Base-by-base conservation (phyloP, 2,888 invertebrate species). In the Diploptera punctata region DNA sequence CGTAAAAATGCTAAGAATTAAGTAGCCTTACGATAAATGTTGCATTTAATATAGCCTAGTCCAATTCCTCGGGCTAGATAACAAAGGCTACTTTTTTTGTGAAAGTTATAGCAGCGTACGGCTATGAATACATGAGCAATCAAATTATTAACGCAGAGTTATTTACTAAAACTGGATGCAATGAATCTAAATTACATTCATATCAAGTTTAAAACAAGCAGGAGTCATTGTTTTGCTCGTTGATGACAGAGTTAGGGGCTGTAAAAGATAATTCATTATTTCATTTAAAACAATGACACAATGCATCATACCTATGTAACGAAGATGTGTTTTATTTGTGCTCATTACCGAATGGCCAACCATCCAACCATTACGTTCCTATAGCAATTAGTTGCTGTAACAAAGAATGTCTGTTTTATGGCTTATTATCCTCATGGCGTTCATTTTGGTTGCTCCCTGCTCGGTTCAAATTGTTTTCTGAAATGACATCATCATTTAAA, bases 381-480 rank as follows among this genome's bases (percentile, higher is more conserved):
- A 29, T 57, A 10, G 13, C 57, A 29, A 57, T 54, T 54, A 24
- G 54, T n/a, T 2, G 21, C 54, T 13, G 24, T 16, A 57, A 57
- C 57, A 57, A 57, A 57, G 57, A 29, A 57, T 19, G 26, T 13
- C 65, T 65, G 65, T 47, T 65, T 65, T 65, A 65, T 44, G 65
- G 65, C 44, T 65, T 65, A 44, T 65, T 65, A 65, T 65, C 29
- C 18, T 29, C 57, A 57, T 57, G 57, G n/a, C 16, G 13, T 16
- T 19, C 57, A 57, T 29, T 57, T 57, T 57, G 57, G 57, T 57
- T 29, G 3, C 57, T 29, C 57, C 13, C 9, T 21, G 24, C 4
- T 13, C 13, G 54, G 29, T 54, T 54, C 21, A 54, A 57, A 29
- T 57, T 57, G 31, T 29, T 57, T 29, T 29, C 57, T 57, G 29